Evolutionary conservation across 2,888 invertebrate species (phyloP), one percentile per base, ranked within the genome.

Genomic region (Drosophila stalkeri): DNA sequence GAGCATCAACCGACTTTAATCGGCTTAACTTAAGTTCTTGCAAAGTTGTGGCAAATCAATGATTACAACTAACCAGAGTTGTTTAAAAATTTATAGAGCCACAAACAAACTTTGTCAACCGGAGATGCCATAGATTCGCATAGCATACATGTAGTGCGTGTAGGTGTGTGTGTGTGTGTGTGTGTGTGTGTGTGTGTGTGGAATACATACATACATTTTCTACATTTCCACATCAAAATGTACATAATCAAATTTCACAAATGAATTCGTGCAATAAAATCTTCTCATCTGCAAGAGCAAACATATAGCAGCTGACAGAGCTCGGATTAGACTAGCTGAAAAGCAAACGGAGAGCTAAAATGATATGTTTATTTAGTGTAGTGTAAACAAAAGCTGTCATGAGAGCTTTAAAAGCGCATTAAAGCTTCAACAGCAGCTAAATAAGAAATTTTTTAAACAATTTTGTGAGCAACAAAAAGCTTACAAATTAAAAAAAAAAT

Each of bases 221-320:
- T 31, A 64, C 20, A 46, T 46, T n/a, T 27, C 35, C 18, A 61
- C 64, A 74, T 33, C 70, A 52, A 71, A 77, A 64, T 75, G 64
- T 75, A 73, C 75, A 81, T 80, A 80, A 78, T 75, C 82, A 78
- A 78, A 82, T 81, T 79, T 82, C 66, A 72, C 82, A 81, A 78
- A 60, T 79, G 75, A 76, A 82, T 80, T 79, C 75, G 63, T 72
- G 70, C 76, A 65, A 75, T 79, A 71, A 75, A 82, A 79, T 81
- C 76, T 68, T 64, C 49, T 75, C 82, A 79, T 82, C 72, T 80
- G 80, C 76, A 82, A 56, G 60, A 61, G 55, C 75, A 72, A 79
- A 60, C 75, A 70, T 14, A 54, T 11, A 37, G 33, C 54, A 77
- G 41, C 46, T 68, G 62, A 18, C 39, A 54, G 43, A 43, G 55